phyloP scores from a whole-genome alignment of 2,113 vertebrate genomes.

The Hyla sarda region DNA sequence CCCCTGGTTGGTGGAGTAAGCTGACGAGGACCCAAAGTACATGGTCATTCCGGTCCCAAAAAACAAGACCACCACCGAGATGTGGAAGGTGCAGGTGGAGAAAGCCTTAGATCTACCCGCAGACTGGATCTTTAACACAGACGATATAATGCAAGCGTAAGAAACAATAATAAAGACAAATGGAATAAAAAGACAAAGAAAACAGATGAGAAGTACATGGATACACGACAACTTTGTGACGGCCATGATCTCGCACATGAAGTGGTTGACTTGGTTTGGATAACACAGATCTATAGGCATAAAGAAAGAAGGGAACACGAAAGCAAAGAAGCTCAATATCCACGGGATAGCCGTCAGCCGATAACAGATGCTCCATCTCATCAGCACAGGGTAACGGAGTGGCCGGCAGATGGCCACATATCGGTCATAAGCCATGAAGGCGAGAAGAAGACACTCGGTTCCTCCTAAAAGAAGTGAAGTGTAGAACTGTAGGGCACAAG shows the following conservation, averaged over 20 bases:
- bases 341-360: background rate
- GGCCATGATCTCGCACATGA: background rate
- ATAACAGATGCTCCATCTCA: background rate
- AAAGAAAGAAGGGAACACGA: background rate
- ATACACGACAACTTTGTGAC: background rate
- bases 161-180: background rate
- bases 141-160: background rate
- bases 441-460: background rate
- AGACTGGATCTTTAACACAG: background rate
- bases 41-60: no score
- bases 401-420: background rate
- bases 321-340: background rate
- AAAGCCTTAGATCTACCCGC: no score
- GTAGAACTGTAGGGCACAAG: background rate
- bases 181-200: background rate
- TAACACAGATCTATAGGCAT: background rate
- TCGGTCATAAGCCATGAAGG: constrained; percentile 6
- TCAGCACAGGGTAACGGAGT: background rate
- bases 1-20: no score
- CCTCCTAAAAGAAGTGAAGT: background rate
- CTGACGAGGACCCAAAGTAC: no score
- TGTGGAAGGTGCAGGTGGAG: no score
- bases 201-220: background rate
- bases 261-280: background rate
- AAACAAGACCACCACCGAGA: no score